Evolutionary conservation across 2,888 invertebrate genomes (phyloP).

Genomic region (Nasonia oneida): DNA sequence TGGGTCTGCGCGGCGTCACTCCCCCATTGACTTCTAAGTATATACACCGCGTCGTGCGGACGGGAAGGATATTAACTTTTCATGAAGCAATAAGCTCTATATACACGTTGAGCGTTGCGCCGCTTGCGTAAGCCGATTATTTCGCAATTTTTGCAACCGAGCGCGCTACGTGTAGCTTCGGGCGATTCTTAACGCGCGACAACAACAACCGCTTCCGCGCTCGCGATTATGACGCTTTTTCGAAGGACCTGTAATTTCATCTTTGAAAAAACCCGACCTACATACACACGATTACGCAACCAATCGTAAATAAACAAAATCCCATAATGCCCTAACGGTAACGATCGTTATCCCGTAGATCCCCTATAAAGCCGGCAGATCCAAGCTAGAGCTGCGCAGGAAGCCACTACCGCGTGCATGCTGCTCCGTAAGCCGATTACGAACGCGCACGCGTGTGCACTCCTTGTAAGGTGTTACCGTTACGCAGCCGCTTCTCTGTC

Average conservation of each 20-base stretch:
- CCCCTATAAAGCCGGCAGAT: background rate
- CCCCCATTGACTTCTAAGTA: background rate
- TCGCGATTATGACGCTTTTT: background rate
- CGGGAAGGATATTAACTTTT: conserved; percentile 59
- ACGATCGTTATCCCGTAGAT: no score
- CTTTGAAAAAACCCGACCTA: no score
- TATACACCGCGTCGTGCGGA: background rate
- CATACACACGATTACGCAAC: no score
- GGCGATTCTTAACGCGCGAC: background rate
- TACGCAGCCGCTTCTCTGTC: background rate
- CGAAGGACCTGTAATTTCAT: no score
- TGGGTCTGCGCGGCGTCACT: background rate
- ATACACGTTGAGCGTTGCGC: conserved; percentile 8
- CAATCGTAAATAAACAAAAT: no score
- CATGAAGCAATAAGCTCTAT: conserved; percentile 53
- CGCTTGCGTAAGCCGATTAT: conserved; percentile 40
- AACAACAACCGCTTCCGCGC: background rate
- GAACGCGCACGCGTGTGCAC: no score
- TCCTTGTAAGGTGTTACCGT: conserved; percentile 11
- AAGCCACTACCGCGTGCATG: background rate
- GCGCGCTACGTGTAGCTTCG: background rate
- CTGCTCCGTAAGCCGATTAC: background rate
- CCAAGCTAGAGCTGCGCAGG: background rate
- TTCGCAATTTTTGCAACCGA: conserved; percentile 45
- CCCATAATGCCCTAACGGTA: no score